Evolutionary conservation across 2,113 vertebrate genomes (phyloP), one percentile per base, ranked within the genome.

Genomic region (Physeter macrocephalus): DNA sequence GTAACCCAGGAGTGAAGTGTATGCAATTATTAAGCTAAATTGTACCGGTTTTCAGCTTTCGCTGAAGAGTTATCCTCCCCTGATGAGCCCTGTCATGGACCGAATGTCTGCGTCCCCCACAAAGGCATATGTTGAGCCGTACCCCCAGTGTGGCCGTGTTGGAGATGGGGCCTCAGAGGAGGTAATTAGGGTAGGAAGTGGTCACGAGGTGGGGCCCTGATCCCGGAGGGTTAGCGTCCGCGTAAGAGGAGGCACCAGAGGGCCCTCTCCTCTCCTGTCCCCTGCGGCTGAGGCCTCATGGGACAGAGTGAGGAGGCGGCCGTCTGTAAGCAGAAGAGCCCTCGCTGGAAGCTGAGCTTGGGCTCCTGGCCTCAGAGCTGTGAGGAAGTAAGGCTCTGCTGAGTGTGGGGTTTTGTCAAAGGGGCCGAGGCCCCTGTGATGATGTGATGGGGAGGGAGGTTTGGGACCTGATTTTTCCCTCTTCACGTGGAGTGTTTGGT

Each of bases 301-400:
- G n/a, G 43, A 15, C 85, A 41, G 36, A 17, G 9, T 0, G 0
- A 66, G 43, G 20, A 39, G 41, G 69, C 3, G 0, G 29, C 0
- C 0, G 1, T 39, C 34, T 52, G 43, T 18, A 2, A 29, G 43
- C 25, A 49, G 18, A 7, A 49, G 5, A 27, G 14, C 52, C 3
- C 29, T 13, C 6, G 12, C 14, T 27, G n/a, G 41, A 6, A 64
- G 34, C n/a, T 5, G 31, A 34, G 66, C 14, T 2, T 3, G 17
- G n/a, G 3, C 14, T 0, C 49, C 57, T 11, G 64, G 64, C 36
- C 59, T 59, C n/a, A 11, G 43, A 64, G 4, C 1, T 11, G 43
- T 23, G 41, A 52, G n/a, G 25, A 46, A 21, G 4, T 5, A 64
- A 27, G 5, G 54, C 54, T 57, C 15, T 14, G 59, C 59, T 27